Conservation (phyloP, 2,113 vertebrate genomes). For the Amphiprion percula region DNA sequence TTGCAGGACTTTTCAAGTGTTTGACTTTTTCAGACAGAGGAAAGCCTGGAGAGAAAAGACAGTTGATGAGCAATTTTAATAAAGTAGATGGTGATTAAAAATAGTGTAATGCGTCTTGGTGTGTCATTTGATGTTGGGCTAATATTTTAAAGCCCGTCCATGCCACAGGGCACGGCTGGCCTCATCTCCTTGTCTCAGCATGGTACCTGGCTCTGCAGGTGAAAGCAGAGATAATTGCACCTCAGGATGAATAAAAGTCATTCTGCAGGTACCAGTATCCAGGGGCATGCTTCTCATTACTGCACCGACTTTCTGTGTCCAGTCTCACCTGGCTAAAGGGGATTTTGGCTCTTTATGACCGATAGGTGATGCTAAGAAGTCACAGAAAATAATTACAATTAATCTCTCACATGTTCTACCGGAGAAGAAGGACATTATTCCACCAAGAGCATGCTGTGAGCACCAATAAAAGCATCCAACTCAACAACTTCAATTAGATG, state of each 20-base stretch:
- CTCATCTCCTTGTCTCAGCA: conserved; percentile 41
- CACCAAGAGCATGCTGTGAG: conserved; percentile 25
- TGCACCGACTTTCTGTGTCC: conserved; percentile 5
- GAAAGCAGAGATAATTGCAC: conserved; percentile 42
- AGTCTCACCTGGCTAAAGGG: conserved; percentile 3
- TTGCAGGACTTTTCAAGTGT: neutral
- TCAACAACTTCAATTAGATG: neutral
- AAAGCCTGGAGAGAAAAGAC: neutral
- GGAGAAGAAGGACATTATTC: conserved; percentile 25
- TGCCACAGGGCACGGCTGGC: conserved; percentile 21
- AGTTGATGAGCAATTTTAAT: conserved; percentile 35
- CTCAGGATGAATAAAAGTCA: conserved; percentile 54
- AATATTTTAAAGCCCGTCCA: conserved; percentile 23
- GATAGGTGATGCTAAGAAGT: conserved; percentile 30
- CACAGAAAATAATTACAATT: conserved; percentile 25
- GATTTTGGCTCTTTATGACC: conserved; percentile 32
- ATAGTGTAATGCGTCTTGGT: conserved; percentile 8
- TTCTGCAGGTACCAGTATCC: conserved; percentile 3
- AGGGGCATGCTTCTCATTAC: conserved; percentile 21
- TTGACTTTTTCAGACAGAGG: neutral
- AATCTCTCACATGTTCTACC: conserved; percentile 3
- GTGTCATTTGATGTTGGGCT: conserved; percentile 39
- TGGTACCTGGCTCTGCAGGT: conserved; percentile 32
- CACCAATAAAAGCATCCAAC: conserved; percentile 12
- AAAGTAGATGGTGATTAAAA: conserved; percentile 14